Percentiles rank a stretch among this genome's conserved stretches.
phyloP scores from a whole-genome alignment of 2,797 vertebrate genomes.

The Moxostoma hubbsi region DNA sequence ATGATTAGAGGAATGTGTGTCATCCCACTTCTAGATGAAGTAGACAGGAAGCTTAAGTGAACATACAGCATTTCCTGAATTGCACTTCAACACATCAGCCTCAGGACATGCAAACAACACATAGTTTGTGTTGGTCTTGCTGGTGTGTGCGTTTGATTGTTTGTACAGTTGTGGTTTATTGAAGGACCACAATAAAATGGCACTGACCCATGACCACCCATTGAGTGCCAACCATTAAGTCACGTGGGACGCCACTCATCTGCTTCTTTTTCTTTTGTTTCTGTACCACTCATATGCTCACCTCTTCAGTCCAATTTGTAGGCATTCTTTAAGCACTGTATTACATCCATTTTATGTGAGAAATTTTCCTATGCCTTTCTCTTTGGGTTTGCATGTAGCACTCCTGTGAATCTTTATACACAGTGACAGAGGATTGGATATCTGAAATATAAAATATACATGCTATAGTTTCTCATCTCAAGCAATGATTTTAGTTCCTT shows the following conservation, averaged over 20 bases:
- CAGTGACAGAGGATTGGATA: not conserved
- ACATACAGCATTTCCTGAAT: constrained; percentile 26
- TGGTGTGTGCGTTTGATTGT: no score
- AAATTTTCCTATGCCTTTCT: not conserved
- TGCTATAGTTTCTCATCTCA: not conserved
- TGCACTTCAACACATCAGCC: constrained; percentile 23
- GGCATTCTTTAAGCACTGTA: not conserved
- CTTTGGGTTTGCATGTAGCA: not conserved
- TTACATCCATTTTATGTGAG: not conserved
- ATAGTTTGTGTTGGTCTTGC: no score
- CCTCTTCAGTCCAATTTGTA: no score
- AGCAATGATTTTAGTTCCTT: constrained; percentile 8
- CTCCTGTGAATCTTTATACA: constrained; percentile 14
- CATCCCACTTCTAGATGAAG: constrained; percentile 35
- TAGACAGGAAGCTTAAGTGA: constrained; percentile 38
- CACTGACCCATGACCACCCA: no score
- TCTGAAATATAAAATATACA: no score
- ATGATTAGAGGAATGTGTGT: constrained; percentile 26
- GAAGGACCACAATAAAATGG: no score
- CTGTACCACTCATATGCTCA: not conserved
- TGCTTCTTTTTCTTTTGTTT: not conserved
- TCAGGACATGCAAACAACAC: constrained; percentile 5
- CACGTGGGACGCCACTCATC: no score
- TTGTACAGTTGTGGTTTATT: no score
- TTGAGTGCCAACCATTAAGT: no score